Evolutionary conservation across 2,888 invertebrate genomes (phyloP), one percentile per base, ranked within the genome.

Genomic region (Chorisops tibialis): DNA sequence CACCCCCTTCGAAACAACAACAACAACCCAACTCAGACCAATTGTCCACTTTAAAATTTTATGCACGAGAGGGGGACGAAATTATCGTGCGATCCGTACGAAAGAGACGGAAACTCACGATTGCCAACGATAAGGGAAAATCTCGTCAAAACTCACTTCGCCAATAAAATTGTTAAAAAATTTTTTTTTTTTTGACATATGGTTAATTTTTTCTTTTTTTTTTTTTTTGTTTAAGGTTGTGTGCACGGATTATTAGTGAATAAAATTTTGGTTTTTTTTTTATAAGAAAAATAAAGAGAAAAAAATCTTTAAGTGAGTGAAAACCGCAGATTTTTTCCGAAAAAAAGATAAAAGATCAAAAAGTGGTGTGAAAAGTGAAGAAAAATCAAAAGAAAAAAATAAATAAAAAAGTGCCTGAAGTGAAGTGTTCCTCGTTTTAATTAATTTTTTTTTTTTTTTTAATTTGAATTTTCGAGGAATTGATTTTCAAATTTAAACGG

Each of bases 361-460:
- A 30, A 30, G 30, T 30, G 30, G 30, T 7, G 30, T 30, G 30
- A 7, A 9, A 30, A 41, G 41, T 41, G 51, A 50, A 61, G 51
- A 52, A 61, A 61, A 51, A 61, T 51, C 18, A 56, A 52, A 61
- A 22, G 43, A 61, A 61, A 41, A 45, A 51, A 51, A 61, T 43
- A 61, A n/a, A n/a, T n/a, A n/a, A n/a, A n/a, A n/a, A n/a, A n/a
- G n/a, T n/a, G n/a, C n/a, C n/a, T n/a, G n/a, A n/a, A n/a, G n/a
- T n/a, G n/a, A n/a, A 61, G 51, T 51, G 41, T 43, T 19, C 18
- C 30, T 18, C 14, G 24, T 22, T 43, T 14, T 38, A 21, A 9
- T 39, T 3, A 21, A 30, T 4, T 30, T 30, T 30, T 50, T 50
- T 41, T 50, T 60, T 60, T 30, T 11, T 41, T 41, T 41, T 41